Base-by-base conservation (phyloP, 2,113 vertebrate species). In the Embiotoca jacksoni region DNA sequence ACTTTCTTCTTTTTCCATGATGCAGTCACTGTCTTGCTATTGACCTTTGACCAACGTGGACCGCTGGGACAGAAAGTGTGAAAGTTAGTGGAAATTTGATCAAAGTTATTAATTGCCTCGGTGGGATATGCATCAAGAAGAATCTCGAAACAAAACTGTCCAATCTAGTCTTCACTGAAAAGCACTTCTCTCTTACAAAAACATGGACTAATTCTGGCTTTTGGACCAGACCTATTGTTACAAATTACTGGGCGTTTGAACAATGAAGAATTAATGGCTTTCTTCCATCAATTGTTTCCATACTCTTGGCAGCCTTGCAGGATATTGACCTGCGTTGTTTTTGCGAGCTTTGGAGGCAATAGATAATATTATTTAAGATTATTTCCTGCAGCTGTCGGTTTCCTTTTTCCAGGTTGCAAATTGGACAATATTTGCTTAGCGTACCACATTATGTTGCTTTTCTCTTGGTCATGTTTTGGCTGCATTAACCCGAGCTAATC, bases 261-360 rank as follows among this genome's bases (percentile, higher is more conserved):
- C 53, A 33, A 15, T 49, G 13, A 63, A 65, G 37, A 75, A 47
- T 81, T 67, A 23, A 23, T 23, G 23, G 46, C 70, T 76, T 70
- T 81, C 23, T 62, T 44, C 16, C 8, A 62, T 73, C 73, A 82
- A 89, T 74, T 78, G 52, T 75, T 87, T 86, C 71, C 79, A 91
- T 85, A 79, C 57, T 16, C 47, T 62, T 72, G 81, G 68, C 68
- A 72, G 41, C 41, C 11, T 44, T 7, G 41, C 2, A 23, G 23
- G 23, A 23, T 23, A 23, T 23, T 23, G 23, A 23, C 23, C 23
- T 23, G 23, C 23, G 23, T 23, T 23, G 23, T 23, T 23, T 23
- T 23, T 23, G 23, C 23, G 23, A 72, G 41, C 41, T 44, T 44
- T 7, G 41, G 7, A 23, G 23, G 23, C 23, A 23, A 23, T 23